A percentile compares a stretch with the other conserved stretches of the same genome.
phyloP scores from a whole-genome alignment of 2,888 invertebrate genomes.

The Fragum whitleyi region DNA sequence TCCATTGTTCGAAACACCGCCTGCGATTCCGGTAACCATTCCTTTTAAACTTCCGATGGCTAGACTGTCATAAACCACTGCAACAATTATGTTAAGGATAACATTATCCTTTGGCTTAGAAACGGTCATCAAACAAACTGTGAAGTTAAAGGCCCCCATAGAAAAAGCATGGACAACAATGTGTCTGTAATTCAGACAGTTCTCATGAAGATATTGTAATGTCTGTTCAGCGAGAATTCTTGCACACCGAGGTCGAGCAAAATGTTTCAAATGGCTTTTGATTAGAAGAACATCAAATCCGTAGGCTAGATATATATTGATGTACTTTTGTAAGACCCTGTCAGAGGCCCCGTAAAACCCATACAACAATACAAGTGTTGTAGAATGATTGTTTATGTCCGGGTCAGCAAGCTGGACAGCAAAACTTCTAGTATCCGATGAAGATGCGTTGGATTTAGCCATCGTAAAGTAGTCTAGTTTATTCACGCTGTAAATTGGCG shows the following conservation, averaged over 20 bases:
- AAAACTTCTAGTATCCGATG: background rate
- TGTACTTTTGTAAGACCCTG: slow-evolving; percentile 67
- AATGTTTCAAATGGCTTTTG: slow-evolving; percentile 68
- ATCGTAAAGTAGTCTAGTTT: too few relatives aligned
- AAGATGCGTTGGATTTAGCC: too few relatives aligned
- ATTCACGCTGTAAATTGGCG: too few relatives aligned
- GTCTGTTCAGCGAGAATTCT: slow-evolving; percentile 62
- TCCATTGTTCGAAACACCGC: slow-evolving; percentile 54
- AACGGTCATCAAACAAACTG: slow-evolving; percentile 61
- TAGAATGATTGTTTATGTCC: background rate
- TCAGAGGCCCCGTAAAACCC: slow-evolving; percentile 73
- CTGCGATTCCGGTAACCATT: slow-evolving; percentile 72
- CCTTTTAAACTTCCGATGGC: slow-evolving; percentile 71
- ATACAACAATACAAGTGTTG: slow-evolving; percentile 73
- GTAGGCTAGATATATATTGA: slow-evolving; percentile 67
- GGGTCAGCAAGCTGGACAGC: background rate
- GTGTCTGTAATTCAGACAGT: slow-evolving; percentile 46
- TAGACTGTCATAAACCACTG: slow-evolving; percentile 76
- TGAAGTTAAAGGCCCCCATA: slow-evolving; percentile 77
- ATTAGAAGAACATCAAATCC: slow-evolving; percentile 74
- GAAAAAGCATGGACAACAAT: slow-evolving; percentile 75
- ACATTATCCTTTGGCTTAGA: slow-evolving; percentile 41
- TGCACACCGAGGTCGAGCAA: slow-evolving; percentile 74
- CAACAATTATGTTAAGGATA: slow-evolving; percentile 61
- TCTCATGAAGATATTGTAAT: slow-evolving; percentile 49